A percentile compares a stretch with the other conserved stretches of the same genome.
These are phyloP conservation scores for Cephalopholis sonnerati DNA, from an alignment of 2,113 vertebrate species.

Conservation along the genomic window DNA sequence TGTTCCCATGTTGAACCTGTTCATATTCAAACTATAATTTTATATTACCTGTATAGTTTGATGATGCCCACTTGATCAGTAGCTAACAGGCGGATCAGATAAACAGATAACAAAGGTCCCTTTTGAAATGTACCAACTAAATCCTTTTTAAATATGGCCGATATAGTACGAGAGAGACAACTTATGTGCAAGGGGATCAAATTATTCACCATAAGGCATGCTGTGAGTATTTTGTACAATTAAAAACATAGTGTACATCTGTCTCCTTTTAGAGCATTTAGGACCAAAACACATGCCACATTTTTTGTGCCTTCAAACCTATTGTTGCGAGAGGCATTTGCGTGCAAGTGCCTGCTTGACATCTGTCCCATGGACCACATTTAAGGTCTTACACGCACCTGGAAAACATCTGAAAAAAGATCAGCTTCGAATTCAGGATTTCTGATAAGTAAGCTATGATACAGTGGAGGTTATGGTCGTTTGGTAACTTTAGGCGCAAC, in stretches of 20 bases:
- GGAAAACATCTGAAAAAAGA: too few relatives aligned
- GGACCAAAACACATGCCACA: too few relatives aligned
- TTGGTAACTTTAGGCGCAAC: too few relatives aligned
- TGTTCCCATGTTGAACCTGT: background rate
- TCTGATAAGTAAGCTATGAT: too few relatives aligned
- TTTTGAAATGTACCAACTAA: background rate
- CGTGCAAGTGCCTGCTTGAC: too few relatives aligned
- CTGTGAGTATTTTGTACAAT: constrained; percentile 15
- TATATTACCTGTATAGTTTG: background rate
- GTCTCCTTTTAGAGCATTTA: constrained; percentile 9
- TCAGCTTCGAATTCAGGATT: too few relatives aligned
- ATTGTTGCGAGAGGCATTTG: too few relatives aligned
- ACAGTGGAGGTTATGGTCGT: too few relatives aligned
- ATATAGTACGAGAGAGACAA: background rate
- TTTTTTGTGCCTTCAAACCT: too few relatives aligned
- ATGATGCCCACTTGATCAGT: background rate
- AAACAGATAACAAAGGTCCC: constrained; percentile 1
- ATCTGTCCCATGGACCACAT: too few relatives aligned
- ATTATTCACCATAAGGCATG: background rate
- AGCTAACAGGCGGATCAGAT: constrained; percentile 6
- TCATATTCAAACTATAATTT: constrained; percentile 10
- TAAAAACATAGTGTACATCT: background rate
- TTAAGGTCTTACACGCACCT: too few relatives aligned
- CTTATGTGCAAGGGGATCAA: background rate
- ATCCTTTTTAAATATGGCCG: background rate